Evolutionary conservation across 2,113 vertebrate genomes (phyloP), one percentile per base, ranked within the genome.

Genomic region (Nymphicus hollandicus): DNA sequence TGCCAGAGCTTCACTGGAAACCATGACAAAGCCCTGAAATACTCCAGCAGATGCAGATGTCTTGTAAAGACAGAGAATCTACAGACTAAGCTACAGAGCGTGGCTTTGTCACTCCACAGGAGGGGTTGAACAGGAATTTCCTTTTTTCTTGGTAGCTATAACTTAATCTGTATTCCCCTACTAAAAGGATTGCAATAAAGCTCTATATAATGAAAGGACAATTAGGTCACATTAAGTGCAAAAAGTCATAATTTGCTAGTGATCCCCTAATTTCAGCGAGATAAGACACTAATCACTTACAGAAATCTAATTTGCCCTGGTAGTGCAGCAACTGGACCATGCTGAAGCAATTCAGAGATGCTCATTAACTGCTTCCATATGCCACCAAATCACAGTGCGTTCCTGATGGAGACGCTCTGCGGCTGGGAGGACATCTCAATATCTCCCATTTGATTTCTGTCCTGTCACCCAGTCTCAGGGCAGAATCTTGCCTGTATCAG

Each of bases 201-300:
- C 11, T 41, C 69, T 33, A 44, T 50, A 63, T 47, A 89, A 85
- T 49, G 72, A 83, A 95, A 95, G 73, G 41, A 77, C 88, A 92
- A 95, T 80, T 85, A 86, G 91, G 68, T 74, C 93, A 87, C 82
- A 2, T 86, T 44, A 85, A 17, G 9, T 37, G 46, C 27, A 88
- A 80, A 77, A 89, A 85, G 66, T 86, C 73, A 13, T 80, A 86
- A 95, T 95, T 91, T 91, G 81, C 88, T 97, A 96, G 96, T 15
- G 76, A 94, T 23, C 15, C 41, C 35, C 87, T 89, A 76, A 91
- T 94, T 95, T 79, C 65, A 77, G 88, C 88, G 72, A 88, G 80
- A 88, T 92, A 77, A 93, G 88, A 76, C 49, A 18, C 56, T 87
- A 79, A 95, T 94, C 81, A n/a, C 87, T 71, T 78, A 53, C 0